phyloP scores from a whole-genome alignment of 2,888 invertebrate genomes.

The Pseudococcus jackbeardsleyi region DNA sequence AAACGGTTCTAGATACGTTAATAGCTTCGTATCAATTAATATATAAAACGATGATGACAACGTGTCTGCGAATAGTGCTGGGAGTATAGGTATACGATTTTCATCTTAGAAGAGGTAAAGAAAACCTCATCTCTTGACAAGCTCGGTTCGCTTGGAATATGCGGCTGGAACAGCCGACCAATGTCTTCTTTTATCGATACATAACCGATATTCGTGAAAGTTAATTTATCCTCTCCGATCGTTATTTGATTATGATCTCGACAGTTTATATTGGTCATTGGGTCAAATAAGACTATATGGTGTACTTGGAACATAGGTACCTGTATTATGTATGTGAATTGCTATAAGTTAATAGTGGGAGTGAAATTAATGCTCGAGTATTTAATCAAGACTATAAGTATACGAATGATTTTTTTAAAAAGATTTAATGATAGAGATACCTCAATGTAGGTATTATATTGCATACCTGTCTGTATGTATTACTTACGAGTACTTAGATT shows the following conservation, averaged over 20 bases:
- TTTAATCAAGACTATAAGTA: background rate
- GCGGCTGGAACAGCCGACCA: background rate
- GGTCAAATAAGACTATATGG: conserved; percentile 31
- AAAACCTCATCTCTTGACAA: background rate
- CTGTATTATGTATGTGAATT: background rate
- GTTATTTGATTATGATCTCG: conserved; percentile 48
- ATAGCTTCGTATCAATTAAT: background rate
- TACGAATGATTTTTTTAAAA: background rate
- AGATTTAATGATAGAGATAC: conserved; percentile 22
- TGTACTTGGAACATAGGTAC: background rate
- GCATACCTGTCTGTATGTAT: background rate
- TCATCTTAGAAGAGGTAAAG: background rate
- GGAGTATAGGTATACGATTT: background rate
- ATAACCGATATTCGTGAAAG: conserved; percentile 46
- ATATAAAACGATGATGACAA: background rate
- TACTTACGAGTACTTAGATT: background rate
- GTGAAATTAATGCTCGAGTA: background rate
- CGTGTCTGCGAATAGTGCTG: background rate
- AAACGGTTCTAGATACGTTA: background rate
- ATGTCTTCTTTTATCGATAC: conserved; percentile 1
- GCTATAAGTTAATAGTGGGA: conserved; percentile 2
- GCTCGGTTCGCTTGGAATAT: background rate
- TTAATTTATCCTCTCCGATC: conserved; percentile 43
- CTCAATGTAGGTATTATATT: background rate
- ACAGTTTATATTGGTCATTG: conserved; percentile 53